Conservation (phyloP, 2,888 invertebrate genomes). For the Ichneumoninae sp. region DNA sequence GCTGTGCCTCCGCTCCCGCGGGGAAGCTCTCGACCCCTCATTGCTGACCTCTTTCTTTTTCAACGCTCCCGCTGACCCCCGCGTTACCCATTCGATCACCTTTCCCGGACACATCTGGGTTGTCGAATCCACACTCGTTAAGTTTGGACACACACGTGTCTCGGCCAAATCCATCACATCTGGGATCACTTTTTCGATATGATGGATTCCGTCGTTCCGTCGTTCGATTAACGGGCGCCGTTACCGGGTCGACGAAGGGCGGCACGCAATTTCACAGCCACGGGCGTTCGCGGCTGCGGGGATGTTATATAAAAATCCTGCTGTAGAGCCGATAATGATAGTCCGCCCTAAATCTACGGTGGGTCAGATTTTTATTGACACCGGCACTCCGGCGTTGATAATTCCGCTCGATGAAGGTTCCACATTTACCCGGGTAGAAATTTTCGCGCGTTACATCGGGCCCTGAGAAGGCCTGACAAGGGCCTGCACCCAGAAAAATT, state of each 20-base stretch:
- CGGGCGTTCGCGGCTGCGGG: neutral
- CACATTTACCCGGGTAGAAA: neutral
- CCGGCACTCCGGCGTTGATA: neutral
- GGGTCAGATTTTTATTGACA: too few species aligned
- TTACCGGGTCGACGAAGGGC: neutral
- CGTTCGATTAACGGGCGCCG: neutral
- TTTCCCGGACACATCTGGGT: neutral
- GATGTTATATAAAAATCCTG: neutral
- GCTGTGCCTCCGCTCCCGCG: slow-evolving; percentile 5
- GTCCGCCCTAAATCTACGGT: too few species aligned
- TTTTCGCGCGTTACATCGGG: too few species aligned
- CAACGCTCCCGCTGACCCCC: neutral
- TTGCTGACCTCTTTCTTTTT: slow-evolving; percentile 40
- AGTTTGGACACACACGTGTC: neutral
- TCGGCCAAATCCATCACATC: neutral
- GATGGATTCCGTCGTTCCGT: neutral
- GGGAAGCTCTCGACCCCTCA: slow-evolving; percentile 3
- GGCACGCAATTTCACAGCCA: neutral
- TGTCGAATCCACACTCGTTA: neutral
- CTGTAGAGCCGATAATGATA: too few species aligned
- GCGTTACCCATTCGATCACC: neutral
- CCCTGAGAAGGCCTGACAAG: too few species aligned
- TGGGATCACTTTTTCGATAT: neutral
- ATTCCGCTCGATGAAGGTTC: slow-evolving; percentile 34
- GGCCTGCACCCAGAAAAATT: too few species aligned